Base-by-base conservation (phyloP, 2,113 vertebrate species). In the Zosterops lateralis region DNA sequence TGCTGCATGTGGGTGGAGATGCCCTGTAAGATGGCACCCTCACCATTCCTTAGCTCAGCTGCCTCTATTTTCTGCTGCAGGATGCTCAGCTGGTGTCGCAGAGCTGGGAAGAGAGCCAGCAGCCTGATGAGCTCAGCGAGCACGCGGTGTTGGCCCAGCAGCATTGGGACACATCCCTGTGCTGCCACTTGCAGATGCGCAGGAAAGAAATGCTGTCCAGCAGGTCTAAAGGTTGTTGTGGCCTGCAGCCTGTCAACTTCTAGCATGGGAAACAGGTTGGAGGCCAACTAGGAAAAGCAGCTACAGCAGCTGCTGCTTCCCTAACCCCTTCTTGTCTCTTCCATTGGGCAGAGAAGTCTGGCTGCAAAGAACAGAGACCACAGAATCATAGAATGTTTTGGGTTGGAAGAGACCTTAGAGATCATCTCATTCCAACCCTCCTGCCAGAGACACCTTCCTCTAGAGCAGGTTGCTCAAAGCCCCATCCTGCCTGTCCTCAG, bases 101-200 rank as follows among this genome's bases (percentile, higher is more conserved):
- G 96, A 86, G 87, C 94, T 90, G 93, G 96, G 96, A 85, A 83
- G 64, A 24, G 44, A 90, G 95, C 93, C 95, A 95, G 91, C 64
- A 95, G 85, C 60, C 28, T 2, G 20, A 51, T 83, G 89, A 95
- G 93, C 85, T 96, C 87, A 91, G 82, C 5, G 8, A 73, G 79
- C 87, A 66, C 1, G 2, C 1, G 2, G 57, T 11, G 6, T 51
- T 87, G 13, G 1, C 51, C 34, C 11, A 0, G 24, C 91, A 89
- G 89, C 77, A 64, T 57, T 2, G 1, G 61, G 77, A 78, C 7
- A 20, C 10, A 2, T 78, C 61, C 25, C 24, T 14, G n/a, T 0
- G 0, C n/a, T 0, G 1, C 42, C 0, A 1, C 44, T 67, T 0
- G 0, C 62, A 70, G 83, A 70, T 42, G 70, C 1, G 1, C 2